Percentiles rank a stretch among this genome's conserved stretches.
Evolutionary conservation across 2,797 vertebrate genomes (phyloP).

Genomic region (Pangasius sanitwongsei): DNA sequence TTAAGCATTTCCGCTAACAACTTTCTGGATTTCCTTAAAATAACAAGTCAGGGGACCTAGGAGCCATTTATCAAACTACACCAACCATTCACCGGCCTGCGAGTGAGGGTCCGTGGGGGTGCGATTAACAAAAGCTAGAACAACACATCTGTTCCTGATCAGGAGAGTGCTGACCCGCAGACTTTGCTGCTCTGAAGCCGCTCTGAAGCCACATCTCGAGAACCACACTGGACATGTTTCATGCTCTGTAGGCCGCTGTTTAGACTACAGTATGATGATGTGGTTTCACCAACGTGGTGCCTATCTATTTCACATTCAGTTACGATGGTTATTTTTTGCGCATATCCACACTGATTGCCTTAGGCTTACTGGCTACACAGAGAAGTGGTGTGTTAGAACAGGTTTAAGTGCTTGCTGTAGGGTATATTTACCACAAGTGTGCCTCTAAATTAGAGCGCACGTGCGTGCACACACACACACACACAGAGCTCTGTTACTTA

Average conservation of each 20-base stretch:
- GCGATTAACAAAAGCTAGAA: slow-evolving; percentile 45
- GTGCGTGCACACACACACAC: not conserved
- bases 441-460: slow-evolving; percentile 9
- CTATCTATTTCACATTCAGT: not conserved
- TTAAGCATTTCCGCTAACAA: slow-evolving; percentile 37
- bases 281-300: not conserved
- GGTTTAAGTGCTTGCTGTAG: slow-evolving; percentile 25
- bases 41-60: slow-evolving; percentile 23
- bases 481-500: slow-evolving; percentile 21
- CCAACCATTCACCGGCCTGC: slow-evolving; percentile 12
- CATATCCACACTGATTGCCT: not conserved
- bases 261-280: not conserved
- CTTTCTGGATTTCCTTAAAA: slow-evolving; percentile 34
- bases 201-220: not conserved
- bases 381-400: slow-evolving; percentile 12
- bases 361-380: not conserved
- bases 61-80: slow-evolving; percentile 38
- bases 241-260: not conserved
- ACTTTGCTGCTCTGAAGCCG: slow-evolving; percentile 37
- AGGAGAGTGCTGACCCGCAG: slow-evolving; percentile 38
- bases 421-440: slow-evolving; percentile 20
- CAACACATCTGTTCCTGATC: slow-evolving; percentile 54
- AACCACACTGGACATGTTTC: slow-evolving; percentile 14
- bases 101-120: slow-evolving; percentile 7
- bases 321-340: not conserved